Evolutionary conservation across 64 coral and sea anemone species (phyloP).

Genomic region (Cladopsammia gracilis): DNA sequence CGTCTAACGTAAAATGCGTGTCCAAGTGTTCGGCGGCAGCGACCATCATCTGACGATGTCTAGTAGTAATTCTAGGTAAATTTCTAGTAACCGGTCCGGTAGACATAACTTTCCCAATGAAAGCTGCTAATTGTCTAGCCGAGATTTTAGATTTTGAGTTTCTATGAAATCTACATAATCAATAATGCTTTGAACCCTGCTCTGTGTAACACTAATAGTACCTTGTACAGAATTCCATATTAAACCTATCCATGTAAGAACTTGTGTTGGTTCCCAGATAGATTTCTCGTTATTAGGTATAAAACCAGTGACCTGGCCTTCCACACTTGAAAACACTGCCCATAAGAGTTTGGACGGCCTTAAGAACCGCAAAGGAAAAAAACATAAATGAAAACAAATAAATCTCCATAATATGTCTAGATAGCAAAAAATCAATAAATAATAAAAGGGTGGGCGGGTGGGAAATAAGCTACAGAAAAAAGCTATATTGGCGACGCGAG

Average conservation of each 20-base stretch:
- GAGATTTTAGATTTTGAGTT: not conserved
- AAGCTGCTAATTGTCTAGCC: not conserved
- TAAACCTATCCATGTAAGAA: conserved; percentile 43
- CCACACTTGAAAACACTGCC: no score
- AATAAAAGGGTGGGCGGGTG: no score
- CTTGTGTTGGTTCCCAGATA: conserved; percentile 52
- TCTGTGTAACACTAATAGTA: not conserved
- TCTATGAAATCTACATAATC: not conserved
- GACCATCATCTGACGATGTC: conserved; percentile 16
- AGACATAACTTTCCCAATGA: conserved; percentile 28
- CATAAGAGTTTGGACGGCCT: no score
- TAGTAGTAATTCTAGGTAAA: conserved; percentile 36
- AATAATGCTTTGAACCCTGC: conserved; percentile 9
- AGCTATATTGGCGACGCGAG: no score
- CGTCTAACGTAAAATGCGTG: not conserved
- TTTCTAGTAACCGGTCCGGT: not conserved
- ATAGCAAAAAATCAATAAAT: no score
- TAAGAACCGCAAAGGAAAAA: no score
- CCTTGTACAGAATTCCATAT: conserved; percentile 6
- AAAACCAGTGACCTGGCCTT: not conserved
- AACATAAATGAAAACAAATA: no score
- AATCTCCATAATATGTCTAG: no score
- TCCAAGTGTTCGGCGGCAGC: conserved; percentile 26
- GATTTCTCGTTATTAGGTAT: conserved; percentile 39
- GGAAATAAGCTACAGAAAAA: no score